phyloP scores from a whole-genome alignment of 2,888 invertebrate genomes.

The Philaethria dido region DNA sequence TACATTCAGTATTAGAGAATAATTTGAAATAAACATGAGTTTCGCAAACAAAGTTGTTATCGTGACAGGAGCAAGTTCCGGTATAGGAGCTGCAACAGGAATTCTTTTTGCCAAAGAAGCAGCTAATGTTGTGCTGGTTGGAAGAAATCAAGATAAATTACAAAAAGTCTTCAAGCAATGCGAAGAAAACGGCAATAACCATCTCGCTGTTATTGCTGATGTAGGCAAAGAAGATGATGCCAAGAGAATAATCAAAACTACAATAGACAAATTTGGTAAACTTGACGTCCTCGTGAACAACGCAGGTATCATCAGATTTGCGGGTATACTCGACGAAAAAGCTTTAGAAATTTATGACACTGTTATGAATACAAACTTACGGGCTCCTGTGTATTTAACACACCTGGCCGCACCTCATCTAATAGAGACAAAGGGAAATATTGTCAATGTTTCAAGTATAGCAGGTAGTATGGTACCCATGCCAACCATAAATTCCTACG shows the following conservation, averaged over 20 bases:
- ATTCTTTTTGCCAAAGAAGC: slow-evolving; percentile 51
- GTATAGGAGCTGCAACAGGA: slow-evolving; percentile 55
- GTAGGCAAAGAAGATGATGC: slow-evolving; percentile 52
- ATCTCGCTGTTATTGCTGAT: slow-evolving; percentile 53
- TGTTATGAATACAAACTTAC: slow-evolving; percentile 52
- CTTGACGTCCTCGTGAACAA: slow-evolving; percentile 60
- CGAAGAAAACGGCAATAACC: slow-evolving; percentile 44
- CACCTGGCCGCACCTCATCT: slow-evolving; percentile 52
- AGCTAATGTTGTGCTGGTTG: slow-evolving; percentile 53
- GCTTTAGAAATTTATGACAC: slow-evolving; percentile 51
- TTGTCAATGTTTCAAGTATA: slow-evolving; percentile 58
- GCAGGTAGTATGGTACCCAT: slow-evolving; percentile 34
- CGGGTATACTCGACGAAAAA: slow-evolving; percentile 45
- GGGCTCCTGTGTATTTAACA: slow-evolving; percentile 50
- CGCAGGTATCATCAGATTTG: slow-evolving; percentile 49
- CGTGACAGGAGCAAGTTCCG: slow-evolving; percentile 55
- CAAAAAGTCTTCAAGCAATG: slow-evolving; percentile 46
- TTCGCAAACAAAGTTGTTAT: slow-evolving; percentile 52
- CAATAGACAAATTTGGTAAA: slow-evolving; percentile 52
- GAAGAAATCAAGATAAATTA: slow-evolving; percentile 51
- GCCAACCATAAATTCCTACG: slow-evolving; percentile 66
- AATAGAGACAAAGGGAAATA: slow-evolving; percentile 53
- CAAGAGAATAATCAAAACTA: slow-evolving; percentile 48
- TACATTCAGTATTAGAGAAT: neutral
- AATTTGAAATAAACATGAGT: slow-evolving; percentile 39